Percentiles rank a stretch among this genome's conserved stretches.
Conservation (phyloP, 37 sponge, comb jelly and placozoan genomes). For the Beroe forskalii region DNA sequence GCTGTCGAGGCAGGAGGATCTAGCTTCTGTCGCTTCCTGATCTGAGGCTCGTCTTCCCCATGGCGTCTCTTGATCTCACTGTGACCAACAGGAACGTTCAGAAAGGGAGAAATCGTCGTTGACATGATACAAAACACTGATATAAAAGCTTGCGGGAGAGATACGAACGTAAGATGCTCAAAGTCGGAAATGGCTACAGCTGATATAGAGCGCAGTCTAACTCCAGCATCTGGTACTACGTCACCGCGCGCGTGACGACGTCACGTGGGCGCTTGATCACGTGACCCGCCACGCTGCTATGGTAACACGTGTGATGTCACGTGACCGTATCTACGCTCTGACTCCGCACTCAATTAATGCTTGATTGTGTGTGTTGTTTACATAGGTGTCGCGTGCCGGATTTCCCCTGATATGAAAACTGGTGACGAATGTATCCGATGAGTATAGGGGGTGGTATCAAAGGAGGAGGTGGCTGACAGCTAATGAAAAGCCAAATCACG, state of each 20-base stretch:
- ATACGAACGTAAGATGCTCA: constrained; percentile 3
- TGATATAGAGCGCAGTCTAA: not conserved
- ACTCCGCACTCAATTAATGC: too few species aligned
- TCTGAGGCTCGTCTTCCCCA: not conserved
- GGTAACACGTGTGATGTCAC: constrained; percentile 43
- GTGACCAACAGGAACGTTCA: constrained; percentile 5
- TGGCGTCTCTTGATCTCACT: constrained; percentile 7
- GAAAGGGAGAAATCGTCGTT: constrained; percentile 8
- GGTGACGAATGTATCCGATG: too few species aligned
- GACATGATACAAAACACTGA: constrained; percentile 11
- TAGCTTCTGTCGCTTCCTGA: constrained; percentile 18
- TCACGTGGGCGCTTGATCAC: constrained; percentile 42
- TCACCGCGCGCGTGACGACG: constrained; percentile 42
- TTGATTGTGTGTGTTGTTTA: too few species aligned
- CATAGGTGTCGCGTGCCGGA: too few species aligned
- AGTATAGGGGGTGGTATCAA: too few species aligned
- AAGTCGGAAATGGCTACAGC: not conserved
- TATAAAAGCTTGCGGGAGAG: not conserved
- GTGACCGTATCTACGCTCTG: too few species aligned
- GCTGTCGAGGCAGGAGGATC: constrained; percentile 17
- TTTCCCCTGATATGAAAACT: too few species aligned
- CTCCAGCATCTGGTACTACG: constrained; percentile 10
- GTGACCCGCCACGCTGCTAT: constrained; percentile 48
- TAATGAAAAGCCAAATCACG: too few species aligned
- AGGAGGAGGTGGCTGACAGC: too few species aligned